phyloP scores from a whole-genome alignment of 2,888 invertebrate genomes.

The Acronicta psi region DNA sequence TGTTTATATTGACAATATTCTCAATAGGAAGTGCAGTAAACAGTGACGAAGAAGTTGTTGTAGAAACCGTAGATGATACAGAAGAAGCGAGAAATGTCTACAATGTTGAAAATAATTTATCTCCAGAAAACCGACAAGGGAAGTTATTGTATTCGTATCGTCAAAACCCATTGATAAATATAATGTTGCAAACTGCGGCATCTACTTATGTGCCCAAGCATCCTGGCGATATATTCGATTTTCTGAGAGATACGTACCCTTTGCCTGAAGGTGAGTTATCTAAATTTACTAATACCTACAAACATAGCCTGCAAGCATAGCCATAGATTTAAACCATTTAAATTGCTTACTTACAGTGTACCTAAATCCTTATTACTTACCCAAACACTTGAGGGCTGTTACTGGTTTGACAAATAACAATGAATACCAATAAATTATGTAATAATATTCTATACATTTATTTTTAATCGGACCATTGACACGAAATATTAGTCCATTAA shows the following conservation, averaged over 20 bases:
- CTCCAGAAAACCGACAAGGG: conserved; percentile 43
- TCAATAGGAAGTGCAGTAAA: conserved; percentile 17
- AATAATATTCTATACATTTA: no score
- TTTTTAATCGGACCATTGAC: no score
- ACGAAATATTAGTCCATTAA: no score
- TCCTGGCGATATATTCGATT: conserved; percentile 69
- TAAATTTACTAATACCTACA: neutral
- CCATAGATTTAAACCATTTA: no score
- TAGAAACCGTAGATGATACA: conserved; percentile 5
- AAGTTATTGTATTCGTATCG: conserved; percentile 60
- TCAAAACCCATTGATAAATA: conserved; percentile 66
- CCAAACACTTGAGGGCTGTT: no score
- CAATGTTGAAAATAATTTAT: conserved; percentile 3
- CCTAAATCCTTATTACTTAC: no score
- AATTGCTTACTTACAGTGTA: no score
- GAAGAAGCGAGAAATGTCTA: conserved; percentile 8
- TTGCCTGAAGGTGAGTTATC: conserved; percentile 74
- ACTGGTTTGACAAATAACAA: no score
- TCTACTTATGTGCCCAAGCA: conserved; percentile 56
- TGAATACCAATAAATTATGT: no score
- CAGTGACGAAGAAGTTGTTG: neutral
- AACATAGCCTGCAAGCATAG: neutral
- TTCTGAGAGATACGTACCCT: conserved; percentile 74
- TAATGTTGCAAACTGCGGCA: conserved; percentile 64
- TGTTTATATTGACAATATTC: conserved; percentile 24